Evolutionary conservation across 2,888 invertebrate genomes (phyloP).

Genomic region (Andricus curvator): DNA sequence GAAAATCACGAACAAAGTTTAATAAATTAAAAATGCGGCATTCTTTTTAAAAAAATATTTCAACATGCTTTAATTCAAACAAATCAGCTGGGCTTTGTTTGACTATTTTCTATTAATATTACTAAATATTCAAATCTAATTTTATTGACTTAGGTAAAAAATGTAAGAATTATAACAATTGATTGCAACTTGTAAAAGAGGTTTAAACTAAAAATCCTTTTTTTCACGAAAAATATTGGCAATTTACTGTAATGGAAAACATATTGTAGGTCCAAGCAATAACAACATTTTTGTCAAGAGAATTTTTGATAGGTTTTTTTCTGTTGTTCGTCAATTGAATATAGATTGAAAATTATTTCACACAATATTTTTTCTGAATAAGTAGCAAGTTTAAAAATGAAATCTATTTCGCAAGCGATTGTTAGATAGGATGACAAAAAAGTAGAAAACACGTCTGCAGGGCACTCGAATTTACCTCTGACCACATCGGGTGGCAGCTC

Average conservation of each 20-base stretch:
- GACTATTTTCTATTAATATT: constrained; percentile 9
- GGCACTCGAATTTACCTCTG: constrained; percentile 83
- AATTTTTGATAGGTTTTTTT: not conserved
- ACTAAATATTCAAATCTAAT: no score
- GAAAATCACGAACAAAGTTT: constrained; percentile 24
- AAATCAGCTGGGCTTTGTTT: not conserved
- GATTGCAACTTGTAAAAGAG: no score
- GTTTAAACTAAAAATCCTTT: no score
- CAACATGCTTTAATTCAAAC: constrained; percentile 29
- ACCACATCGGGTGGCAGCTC: constrained; percentile 95
- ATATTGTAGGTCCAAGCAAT: not conserved
- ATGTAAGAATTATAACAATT: no score
- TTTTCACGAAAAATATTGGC: not conserved
- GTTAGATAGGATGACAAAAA: constrained; percentile 23
- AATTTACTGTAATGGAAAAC: not conserved
- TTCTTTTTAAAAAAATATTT: constrained; percentile 42
- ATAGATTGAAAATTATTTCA: not conserved
- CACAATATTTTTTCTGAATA: not conserved
- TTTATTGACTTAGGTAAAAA: no score
- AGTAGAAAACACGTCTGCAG: constrained; percentile 47
- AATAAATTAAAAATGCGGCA: constrained; percentile 39
- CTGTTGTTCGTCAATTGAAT: not conserved
- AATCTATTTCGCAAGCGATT: constrained; percentile 12
- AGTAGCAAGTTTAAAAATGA: not conserved
- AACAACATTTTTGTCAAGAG: no score